A percentile compares a stretch with the other conserved stretches of the same genome.
These are phyloP conservation scores for Pterocles burchelli DNA, from an alignment of 2,113 vertebrate species.

Conservation along the genomic window DNA sequence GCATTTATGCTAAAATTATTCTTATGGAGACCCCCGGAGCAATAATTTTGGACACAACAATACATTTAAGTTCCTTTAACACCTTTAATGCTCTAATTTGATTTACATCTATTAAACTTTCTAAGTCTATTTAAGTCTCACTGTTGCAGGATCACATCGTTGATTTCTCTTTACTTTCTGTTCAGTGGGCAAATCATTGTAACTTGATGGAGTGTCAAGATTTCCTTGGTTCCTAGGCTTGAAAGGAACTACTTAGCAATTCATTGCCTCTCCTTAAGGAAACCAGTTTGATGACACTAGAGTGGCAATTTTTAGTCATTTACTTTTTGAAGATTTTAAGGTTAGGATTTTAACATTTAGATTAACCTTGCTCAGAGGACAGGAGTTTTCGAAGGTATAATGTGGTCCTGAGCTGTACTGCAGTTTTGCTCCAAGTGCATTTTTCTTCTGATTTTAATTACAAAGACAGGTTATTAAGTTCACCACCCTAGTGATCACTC, in stretches of 20 bases:
- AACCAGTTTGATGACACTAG: neutral
- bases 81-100: constrained; percentile 11
- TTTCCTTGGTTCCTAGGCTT: neutral
- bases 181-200: neutral
- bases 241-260: neutral
- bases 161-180: neutral
- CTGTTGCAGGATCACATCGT: neutral
- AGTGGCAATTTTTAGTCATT: neutral
- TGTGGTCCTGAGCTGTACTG: neutral
- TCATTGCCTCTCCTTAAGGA: neutral
- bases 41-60: neutral
- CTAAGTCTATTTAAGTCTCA: neutral
- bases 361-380: neutral
- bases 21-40: neutral
- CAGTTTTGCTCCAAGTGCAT: neutral
- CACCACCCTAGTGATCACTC: neutral
- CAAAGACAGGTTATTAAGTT: neutral
- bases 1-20: neutral
- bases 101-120: neutral
- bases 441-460: neutral
- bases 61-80: neutral
- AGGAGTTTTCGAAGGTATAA: neutral
- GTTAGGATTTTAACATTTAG: neutral
- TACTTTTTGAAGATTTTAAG: neutral
- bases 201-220: neutral